Evolutionary conservation across 2,888 invertebrate species (phyloP).

Genomic region (Mylabris sibirica): DNA sequence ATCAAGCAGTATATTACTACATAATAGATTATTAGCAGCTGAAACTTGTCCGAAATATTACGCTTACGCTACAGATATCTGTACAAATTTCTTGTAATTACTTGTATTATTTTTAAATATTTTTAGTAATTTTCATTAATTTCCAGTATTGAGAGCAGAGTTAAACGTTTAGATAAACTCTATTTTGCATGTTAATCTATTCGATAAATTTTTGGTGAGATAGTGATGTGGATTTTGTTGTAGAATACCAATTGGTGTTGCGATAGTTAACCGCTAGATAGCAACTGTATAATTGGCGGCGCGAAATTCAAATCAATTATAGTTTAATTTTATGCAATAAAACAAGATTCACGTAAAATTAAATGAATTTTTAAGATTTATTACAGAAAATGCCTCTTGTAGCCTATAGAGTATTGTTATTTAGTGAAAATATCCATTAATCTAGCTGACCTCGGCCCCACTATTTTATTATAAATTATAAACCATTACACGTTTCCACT

Average conservation of each 20-base stretch:
- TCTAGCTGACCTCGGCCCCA: conserved; percentile 8
- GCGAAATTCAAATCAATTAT: background rate
- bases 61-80: conserved; percentile 64
- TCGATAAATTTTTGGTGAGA: background rate
- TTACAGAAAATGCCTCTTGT: too few species aligned
- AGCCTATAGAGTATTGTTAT: too few species aligned
- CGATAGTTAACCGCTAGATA: background rate
- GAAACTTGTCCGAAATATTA: conserved; percentile 66
- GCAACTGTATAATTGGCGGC: background rate
- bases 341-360: too few species aligned
- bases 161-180: background rate
- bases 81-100: conserved; percentile 64
- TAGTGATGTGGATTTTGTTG: too few species aligned
- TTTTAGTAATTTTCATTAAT: background rate
- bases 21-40: conserved; percentile 65
- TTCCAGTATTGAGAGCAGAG: background rate
- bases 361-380: too few species aligned
- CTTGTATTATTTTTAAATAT: background rate
- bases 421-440: background rate
- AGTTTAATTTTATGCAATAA: background rate
- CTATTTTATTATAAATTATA: background rate
- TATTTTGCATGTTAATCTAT: background rate
- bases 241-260: too few species aligned
- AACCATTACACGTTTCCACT: background rate
- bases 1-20: conserved; percentile 65